Evolutionary conservation across 1,140 invertebrate species (phyloP), one percentile per base, ranked within the genome.

Genomic region (Danaus melanippus): DNA sequence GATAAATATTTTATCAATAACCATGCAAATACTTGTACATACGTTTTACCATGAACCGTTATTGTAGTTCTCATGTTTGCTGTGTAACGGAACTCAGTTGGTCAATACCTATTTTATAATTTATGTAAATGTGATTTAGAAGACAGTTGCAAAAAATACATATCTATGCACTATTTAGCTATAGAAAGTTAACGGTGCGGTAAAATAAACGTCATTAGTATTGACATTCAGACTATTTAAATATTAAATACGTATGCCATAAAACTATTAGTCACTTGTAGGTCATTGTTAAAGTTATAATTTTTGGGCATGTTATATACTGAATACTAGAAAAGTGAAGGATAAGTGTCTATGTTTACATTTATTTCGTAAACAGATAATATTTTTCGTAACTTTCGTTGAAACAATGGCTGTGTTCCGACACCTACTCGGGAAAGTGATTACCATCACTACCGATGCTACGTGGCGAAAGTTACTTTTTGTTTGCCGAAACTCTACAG

Each of bases 311-410:
- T 5, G 21, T 47, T 10, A 21, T 17, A 21, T 47, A 21, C 32
- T 8, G 15, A 21, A 10, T 47, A 21, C 32, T 5, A 47, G 32
- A n/a, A 47, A 47, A 47, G 32, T 47, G 32, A 47, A 21, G 32
- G 46, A 17, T 46, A 46, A 7, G 45, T 45, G 7, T 1, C 10
- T 46, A 46, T 46, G 45, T n/a, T 46, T 15, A 17, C 17, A 12
- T 12, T 44, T 11, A 46, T 17, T 10, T 32, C 21, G 6, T 12
- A 46, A 40, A 47, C 46, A 56, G 15, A 57, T 41, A 65, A 68
- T 77, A 78, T 74, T 76, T 69, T 79, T 73, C 67, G 70, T 73
- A 73, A 66, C 76, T 82, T 78, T 83, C 72, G 73, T 69, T 69
- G 62, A 71, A 76, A 84, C 79, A 84, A 83, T 81, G 68, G 61